Evolutionary conservation across 1,140 invertebrate genomes (phyloP), one percentile per base, ranked within the genome.

Genomic region (Melitaea cinxia): DNA sequence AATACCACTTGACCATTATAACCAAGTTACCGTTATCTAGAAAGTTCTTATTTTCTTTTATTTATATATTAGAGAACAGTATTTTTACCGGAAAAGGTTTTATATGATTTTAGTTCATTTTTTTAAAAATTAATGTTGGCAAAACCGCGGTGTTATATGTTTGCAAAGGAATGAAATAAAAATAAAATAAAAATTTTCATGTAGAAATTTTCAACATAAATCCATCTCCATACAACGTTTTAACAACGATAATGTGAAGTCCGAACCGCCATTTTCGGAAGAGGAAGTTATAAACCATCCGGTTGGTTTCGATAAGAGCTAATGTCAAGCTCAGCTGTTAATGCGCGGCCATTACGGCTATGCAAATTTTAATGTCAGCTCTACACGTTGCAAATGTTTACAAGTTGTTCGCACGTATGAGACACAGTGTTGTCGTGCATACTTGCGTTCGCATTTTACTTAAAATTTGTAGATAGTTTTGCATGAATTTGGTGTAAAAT

Each of bases 271-370:
- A 66, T 66, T 63, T 71, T 72, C 69, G 72, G 72, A 74, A 74
- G 54, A 60, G 68, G 72, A 74, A 74, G 69, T 64, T 65, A 74
- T 74, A 74, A 71, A 74, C 72, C 72, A 74, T 74, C 66, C 72
- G 72, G 63, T 60, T 52, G 62, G 49, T 70, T 62, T 72, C 68
- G 72, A 74, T 74, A 74, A 74, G 70, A 57, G 72, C 69, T 74
- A 74, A 74, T 74, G 72, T 74, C 72, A 74, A 45, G 60, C 69
- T 68, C 47, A 68, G 69, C 65, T 71, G 70, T 62, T 74, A 74
- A 74, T 74, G 69, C 56, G 54, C 54, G 35, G 58, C 58, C 60
- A 74, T 72, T 73, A 73, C 68, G 53, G 54, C 17, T 61, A 74
- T 68, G 72, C 65, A 74, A 71, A 72, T 74, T 72, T 74, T 72